Evolutionary conservation across 1,140 invertebrate genomes (phyloP).

Genomic region (Trachymyrmex cornetzi): DNA sequence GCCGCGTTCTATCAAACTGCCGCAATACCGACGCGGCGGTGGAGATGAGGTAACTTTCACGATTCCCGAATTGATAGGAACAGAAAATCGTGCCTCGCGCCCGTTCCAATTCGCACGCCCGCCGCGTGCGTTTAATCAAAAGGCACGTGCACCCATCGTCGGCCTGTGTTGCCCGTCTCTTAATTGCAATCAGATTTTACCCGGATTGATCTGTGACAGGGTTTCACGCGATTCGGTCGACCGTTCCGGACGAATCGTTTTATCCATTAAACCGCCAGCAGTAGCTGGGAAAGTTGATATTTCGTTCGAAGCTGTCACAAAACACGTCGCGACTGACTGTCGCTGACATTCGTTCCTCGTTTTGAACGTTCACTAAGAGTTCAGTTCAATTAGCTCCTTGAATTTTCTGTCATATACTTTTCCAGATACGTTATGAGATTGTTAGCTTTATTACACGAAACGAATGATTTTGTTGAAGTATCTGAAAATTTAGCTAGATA

Average conservation of each 20-base stretch:
- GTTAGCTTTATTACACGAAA: background rate
- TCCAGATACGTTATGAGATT: background rate
- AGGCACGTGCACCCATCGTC: slow-evolving; percentile 43
- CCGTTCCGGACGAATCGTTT: slow-evolving; percentile 57
- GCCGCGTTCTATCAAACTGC: slow-evolving; percentile 44
- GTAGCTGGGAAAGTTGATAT: slow-evolving; percentile 25
- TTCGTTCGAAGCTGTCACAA: slow-evolving; percentile 41
- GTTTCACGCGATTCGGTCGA: slow-evolving; percentile 55
- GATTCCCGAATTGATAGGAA: slow-evolving; percentile 61
- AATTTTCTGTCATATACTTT: background rate
- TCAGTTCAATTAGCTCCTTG: slow-evolving; percentile 25
- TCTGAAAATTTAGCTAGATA: no score
- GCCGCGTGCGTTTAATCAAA: slow-evolving; percentile 64
- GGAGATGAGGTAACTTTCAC: slow-evolving; percentile 59
- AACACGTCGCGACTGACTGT: slow-evolving; percentile 25
- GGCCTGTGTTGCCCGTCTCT: slow-evolving; percentile 55
- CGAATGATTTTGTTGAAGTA: no score
- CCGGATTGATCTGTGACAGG: slow-evolving; percentile 59
- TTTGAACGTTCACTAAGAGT: slow-evolving; percentile 30
- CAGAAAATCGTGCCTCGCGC: slow-evolving; percentile 60
- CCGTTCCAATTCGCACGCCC: slow-evolving; percentile 58
- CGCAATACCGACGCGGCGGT: slow-evolving; percentile 19
- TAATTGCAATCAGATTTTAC: slow-evolving; percentile 68
- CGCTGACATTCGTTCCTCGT: slow-evolving; percentile 21
- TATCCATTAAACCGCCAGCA: slow-evolving; percentile 58